These are phyloP conservation scores for Bucco capensis DNA, from an alignment of 2,113 vertebrate species.

Conservation along the genomic window DNA sequence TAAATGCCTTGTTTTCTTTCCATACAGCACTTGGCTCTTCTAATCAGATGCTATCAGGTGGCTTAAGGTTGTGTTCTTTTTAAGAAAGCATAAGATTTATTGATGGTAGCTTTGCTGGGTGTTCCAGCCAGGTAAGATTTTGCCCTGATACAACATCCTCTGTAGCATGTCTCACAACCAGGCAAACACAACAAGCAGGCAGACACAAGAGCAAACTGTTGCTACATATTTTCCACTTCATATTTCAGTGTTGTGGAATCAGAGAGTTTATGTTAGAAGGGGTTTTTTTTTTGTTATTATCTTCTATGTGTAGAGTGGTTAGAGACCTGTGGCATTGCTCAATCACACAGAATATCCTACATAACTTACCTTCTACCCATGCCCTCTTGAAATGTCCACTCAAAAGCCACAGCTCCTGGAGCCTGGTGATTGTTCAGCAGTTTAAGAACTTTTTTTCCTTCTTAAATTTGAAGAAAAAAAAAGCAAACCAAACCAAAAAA, in stretches of 20 bases:
- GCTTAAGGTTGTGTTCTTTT: neutral
- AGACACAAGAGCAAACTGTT: neutral
- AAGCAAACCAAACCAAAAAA: neutral
- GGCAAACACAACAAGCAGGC: neutral
- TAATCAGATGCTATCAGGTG: neutral
- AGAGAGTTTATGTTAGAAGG: neutral
- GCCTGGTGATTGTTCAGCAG: neutral
- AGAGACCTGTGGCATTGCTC: neutral
- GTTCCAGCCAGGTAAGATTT: neutral
- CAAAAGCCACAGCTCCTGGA: neutral
- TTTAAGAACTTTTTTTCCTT: neutral
- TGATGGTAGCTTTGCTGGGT: neutral
- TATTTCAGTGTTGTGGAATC: neutral
- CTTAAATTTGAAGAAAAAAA: neutral
- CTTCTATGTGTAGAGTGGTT: neutral
- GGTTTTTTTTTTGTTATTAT: neutral
- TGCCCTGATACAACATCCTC: neutral
- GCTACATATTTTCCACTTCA: neutral
- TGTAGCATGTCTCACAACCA: neutral
- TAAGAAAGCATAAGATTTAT: conserved; percentile 5
- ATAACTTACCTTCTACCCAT: neutral
- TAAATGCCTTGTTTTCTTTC: neutral
- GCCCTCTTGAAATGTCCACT: neutral
- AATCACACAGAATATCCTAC: neutral
- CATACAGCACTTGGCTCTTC: neutral